These are phyloP conservation scores for Urocolius indicus DNA, from an alignment of 2,113 vertebrate genomes.

Conservation along the genomic window DNA sequence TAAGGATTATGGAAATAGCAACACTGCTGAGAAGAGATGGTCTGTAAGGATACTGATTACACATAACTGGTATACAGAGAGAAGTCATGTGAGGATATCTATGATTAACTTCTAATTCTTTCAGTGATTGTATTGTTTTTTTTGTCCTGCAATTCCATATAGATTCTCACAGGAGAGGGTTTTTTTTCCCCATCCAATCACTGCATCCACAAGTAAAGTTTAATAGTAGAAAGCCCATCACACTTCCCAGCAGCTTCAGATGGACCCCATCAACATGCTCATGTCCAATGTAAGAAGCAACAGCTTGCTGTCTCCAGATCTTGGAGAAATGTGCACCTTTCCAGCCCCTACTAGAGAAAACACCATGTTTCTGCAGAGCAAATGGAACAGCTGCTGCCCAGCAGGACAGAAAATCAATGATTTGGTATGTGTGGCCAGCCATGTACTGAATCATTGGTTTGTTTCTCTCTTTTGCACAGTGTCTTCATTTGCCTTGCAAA, in stretches of 20 bases:
- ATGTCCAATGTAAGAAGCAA: not conserved
- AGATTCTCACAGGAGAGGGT: not conserved
- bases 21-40: not conserved
- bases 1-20: not conserved
- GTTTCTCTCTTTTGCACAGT: constrained; percentile 58
- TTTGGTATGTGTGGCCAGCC: constrained; percentile 54
- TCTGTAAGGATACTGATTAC: constrained; percentile 19
- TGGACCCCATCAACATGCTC: not conserved
- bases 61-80: not conserved
- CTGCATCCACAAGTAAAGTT: not conserved
- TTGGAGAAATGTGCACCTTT: not conserved
- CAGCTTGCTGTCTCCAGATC: not conserved
- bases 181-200: not conserved
- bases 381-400: constrained; percentile 68
- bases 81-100: constrained; percentile 5
- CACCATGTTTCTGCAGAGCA: not conserved
- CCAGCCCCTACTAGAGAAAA: not conserved
- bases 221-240: not conserved
- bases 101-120: constrained; percentile 53
- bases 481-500: constrained; percentile 70
- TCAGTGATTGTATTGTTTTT: constrained; percentile 33
- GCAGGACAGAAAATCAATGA: constrained; percentile 51
- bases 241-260: constrained; percentile 17
- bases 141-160: not conserved
- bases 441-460: constrained; percentile 58